A percentile compares a stretch with the other conserved stretches of the same genome.
Evolutionary conservation across 1,140 invertebrate species (phyloP).

Genomic region (Teleogryllus occipitalis): DNA sequence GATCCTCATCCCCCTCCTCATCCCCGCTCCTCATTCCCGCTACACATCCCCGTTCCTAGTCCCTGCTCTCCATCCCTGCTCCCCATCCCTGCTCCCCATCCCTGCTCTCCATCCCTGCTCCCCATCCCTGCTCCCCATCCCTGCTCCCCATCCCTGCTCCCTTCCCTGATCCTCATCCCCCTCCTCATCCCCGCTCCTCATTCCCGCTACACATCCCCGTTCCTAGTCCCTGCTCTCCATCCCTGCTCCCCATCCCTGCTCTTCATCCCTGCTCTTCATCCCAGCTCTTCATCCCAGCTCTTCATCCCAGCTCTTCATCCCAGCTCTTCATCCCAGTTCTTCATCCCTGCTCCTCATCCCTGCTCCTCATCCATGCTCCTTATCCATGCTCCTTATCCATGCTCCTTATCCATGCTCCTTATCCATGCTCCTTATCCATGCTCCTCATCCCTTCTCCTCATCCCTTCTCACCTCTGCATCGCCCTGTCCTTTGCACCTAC

Average conservation of each 20-base stretch:
- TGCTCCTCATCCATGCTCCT: neutral
- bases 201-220: neutral
- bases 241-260: neutral
- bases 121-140: neutral
- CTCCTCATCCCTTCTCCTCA: neutral
- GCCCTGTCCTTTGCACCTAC: no score
- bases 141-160: constrained; percentile 19
- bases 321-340: neutral
- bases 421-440: neutral
- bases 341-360: neutral
- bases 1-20: neutral
- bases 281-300: no score
- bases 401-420: neutral
- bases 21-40: neutral
- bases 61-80: neutral
- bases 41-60: neutral
- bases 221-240: neutral
- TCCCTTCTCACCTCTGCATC: constrained; percentile 9
- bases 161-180: neutral
- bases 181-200: neutral
- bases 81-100: neutral
- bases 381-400: constrained; percentile 15
- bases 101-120: neutral
- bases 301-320: neutral
- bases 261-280: constrained; percentile 17